Conservation (phyloP, 1,140 invertebrate species). For the Latrodectus geometricus region DNA sequence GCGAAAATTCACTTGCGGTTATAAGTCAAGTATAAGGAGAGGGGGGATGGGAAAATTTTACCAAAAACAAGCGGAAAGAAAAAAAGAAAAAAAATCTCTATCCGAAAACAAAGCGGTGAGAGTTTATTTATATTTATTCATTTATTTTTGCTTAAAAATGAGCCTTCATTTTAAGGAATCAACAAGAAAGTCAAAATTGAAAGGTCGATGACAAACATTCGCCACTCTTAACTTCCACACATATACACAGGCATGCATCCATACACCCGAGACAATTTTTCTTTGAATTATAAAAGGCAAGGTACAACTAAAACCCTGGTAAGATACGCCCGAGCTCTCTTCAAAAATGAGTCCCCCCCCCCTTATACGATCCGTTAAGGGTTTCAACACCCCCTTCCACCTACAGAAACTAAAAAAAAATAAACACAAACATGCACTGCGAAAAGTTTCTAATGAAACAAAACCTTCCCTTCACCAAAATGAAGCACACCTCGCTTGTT, state of each 20-base stretch:
- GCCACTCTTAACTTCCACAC: slow-evolving; percentile 3
- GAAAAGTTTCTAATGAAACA: slow-evolving; percentile 60
- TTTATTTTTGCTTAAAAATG: slow-evolving; percentile 13
- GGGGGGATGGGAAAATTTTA: neutral
- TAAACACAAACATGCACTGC: neutral
- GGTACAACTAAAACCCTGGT: neutral
- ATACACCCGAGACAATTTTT: neutral
- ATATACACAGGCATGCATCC: neutral
- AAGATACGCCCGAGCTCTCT: slow-evolving; percentile 2
- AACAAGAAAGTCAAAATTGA: slow-evolving; percentile 49
- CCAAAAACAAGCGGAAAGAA: neutral
- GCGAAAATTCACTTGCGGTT: slow-evolving; percentile 37
- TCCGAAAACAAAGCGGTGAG: slow-evolving; percentile 45
- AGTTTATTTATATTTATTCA: slow-evolving; percentile 9
- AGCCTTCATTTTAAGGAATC: slow-evolving; percentile 26
- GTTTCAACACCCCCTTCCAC: neutral
- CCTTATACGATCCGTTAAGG: slow-evolving; percentile 14
- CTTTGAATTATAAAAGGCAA: slow-evolving; percentile 57
- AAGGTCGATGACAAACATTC: slow-evolving; percentile 46
- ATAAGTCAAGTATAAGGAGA: slow-evolving; percentile 22
- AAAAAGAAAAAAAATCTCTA: slow-evolving; percentile 11
- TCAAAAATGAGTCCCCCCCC: slow-evolving; percentile 1
- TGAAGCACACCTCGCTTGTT: slow-evolving; percentile 56
- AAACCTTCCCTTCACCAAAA: slow-evolving; percentile 45
- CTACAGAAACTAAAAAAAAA: neutral